Percentiles rank a stretch among this genome's conserved stretches.
phyloP scores from a whole-genome alignment of 1,140 invertebrate species.

The Plectrocnemia conspersa region DNA sequence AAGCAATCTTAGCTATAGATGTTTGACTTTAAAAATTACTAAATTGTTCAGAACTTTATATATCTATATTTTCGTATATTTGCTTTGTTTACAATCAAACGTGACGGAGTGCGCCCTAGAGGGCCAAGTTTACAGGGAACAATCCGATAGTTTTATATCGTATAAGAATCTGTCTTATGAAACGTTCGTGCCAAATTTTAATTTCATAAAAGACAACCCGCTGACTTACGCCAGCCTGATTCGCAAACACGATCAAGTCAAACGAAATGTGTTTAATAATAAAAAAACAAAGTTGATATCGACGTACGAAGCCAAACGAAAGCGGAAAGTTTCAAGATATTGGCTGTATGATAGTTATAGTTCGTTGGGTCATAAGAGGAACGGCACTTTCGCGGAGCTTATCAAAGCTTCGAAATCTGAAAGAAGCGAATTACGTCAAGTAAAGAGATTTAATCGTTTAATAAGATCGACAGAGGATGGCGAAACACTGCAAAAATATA shows the following conservation, averaged over 20 bases:
- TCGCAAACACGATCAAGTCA: background rate
- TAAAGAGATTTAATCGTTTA: background rate
- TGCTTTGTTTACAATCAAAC: too few species aligned
- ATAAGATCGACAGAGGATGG: background rate
- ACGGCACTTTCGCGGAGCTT: background rate
- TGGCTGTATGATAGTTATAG: background rate
- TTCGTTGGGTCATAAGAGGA: background rate
- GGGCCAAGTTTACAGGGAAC: background rate
- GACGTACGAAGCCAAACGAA: background rate
- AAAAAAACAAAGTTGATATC: background rate
- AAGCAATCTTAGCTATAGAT: slow-evolving; percentile 1
- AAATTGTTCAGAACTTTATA: background rate
- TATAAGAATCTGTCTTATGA: background rate
- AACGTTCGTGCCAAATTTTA: background rate
- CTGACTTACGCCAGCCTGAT: too few species aligned
- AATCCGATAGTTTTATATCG: background rate
- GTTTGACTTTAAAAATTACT: background rate
- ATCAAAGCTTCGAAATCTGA: background rate
- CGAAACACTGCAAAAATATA: background rate
- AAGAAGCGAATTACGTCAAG: background rate
- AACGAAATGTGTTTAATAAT: background rate
- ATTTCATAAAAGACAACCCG: background rate
- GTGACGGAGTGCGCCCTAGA: background rate
- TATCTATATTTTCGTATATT: too few species aligned
- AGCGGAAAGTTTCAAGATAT: background rate